Base-by-base conservation (phyloP, 2,888 invertebrate genomes). In the Campoplex capitator region DNA sequence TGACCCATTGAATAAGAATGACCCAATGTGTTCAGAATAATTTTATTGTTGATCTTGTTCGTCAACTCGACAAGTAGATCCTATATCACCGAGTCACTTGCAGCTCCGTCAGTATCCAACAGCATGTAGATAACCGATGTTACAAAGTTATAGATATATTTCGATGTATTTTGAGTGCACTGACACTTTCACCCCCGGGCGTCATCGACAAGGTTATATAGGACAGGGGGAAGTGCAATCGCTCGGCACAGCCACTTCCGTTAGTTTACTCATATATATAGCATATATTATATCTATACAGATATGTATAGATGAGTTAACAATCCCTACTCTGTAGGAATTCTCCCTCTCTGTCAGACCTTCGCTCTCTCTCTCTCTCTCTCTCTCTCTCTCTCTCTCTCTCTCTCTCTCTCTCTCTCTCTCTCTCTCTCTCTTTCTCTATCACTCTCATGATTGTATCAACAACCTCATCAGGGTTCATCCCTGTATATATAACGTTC, bases 381-480 rank as follows among this genome's bases (percentile, higher is more conserved):
- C 48, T 16, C 13, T 2, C 45, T 45, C 4, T 9, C 4, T 56
- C 23, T 3, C 28, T 13, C 58, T 13, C 58, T 58, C 9, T 28
- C 28, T 28, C 28, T 28, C 28, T 3, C 11, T 58, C 78, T 87
- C 90, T 4, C 18, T 2, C 51, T 18, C 0, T 32, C 58, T 32
- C 13, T 32, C 58, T 9, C 23, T 62, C 3, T 32, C 62, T 16
- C 62, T 32, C 62, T 62, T 7, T 62, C 32, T 62, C 62, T 16
- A 32, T 32, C 32, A 32, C 62, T 62, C 78, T 87, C 90, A 91
- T 92, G 93, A 93, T 93, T 92, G 93, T 93, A 93, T 93, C 93
- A 93, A 93, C 93, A 93, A 92, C 91, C 92, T 93, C 93, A 93
- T 93, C 93, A 93, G 91, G 62, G 91, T 91, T 92, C 93, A 92